phyloP scores from a whole-genome alignment of 2,888 invertebrate species.

The Rhingia rostrata region DNA sequence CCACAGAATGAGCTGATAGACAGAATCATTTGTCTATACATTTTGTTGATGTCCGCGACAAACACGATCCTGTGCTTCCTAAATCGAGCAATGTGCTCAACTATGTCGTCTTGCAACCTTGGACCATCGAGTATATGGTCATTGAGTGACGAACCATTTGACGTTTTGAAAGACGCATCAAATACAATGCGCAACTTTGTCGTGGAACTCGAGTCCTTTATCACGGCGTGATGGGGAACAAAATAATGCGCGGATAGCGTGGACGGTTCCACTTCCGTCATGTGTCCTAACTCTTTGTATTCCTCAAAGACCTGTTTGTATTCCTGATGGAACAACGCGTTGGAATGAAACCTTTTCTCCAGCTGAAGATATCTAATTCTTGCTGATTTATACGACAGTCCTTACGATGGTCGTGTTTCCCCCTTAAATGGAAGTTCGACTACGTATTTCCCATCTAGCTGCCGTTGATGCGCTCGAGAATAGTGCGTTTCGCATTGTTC shows the following conservation, averaged over 20 bases:
- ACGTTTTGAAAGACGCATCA: slow-evolving; percentile 23
- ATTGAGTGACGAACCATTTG: slow-evolving; percentile 59
- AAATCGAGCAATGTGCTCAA: slow-evolving; percentile 46
- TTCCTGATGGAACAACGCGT: slow-evolving; percentile 14
- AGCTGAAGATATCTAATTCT: slow-evolving; percentile 37
- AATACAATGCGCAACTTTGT: slow-evolving; percentile 30
- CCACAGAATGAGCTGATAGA: slow-evolving; percentile 56
- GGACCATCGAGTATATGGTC: slow-evolving; percentile 55
- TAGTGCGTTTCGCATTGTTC: slow-evolving; percentile 28
- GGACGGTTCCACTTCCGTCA: neutral
- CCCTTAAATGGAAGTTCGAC: slow-evolving; percentile 7
- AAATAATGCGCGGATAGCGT: no score
- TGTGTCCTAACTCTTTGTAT: slow-evolving; percentile 14
- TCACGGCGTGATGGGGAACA: slow-evolving; percentile 20
- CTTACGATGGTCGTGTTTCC: neutral
- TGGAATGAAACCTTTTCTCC: slow-evolving; percentile 15
- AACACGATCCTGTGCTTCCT: slow-evolving; percentile 37
- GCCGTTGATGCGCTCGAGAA: slow-evolving; percentile 8
- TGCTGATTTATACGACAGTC: slow-evolving; percentile 39
- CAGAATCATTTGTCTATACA: slow-evolving; percentile 53
- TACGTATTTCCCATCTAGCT: slow-evolving; percentile 2
- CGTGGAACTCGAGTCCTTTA: slow-evolving; percentile 41
- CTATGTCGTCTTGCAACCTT: slow-evolving; percentile 51
- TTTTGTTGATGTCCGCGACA: slow-evolving; percentile 49
- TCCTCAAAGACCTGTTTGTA: slow-evolving; percentile 45